Base-by-base conservation (phyloP, 1,140 invertebrate species). In the Drosophila lacertosa region DNA sequence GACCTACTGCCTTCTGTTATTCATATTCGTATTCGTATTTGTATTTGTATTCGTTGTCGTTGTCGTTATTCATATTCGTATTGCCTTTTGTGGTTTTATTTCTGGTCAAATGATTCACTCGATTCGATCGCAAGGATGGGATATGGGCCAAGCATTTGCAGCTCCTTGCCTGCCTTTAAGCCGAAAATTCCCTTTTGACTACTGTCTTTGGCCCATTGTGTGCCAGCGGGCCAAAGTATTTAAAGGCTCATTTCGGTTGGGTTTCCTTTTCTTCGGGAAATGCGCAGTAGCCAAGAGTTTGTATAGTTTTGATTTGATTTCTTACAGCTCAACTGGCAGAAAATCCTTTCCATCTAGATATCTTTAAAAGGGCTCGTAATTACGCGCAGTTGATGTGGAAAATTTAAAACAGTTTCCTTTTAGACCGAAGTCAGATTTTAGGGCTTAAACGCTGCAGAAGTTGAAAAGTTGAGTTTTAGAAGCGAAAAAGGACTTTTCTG, bases 21-120 rank as follows among this genome's bases (percentile, higher is more conserved):
- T 65, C 20, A n/a, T 15, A 51, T 51, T 50, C 58, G 18, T 7
- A 33, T 5, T 24, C 32, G 5, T 6, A 54, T 58, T 26, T 16
- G n/a, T 5, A 47, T 47, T 26, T n/a, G 24, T 51, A 64, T 63
- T 54, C 29, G n/a, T 39, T 13, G 45, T 45, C 39, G 42, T 16
- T 16, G 26, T 26, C 11, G 11, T 35, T 32, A 29, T 29, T 29
- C 26, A 29, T 29, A 9, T 7, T 44, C n/a, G 20, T 13, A 32
- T 32, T 29, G 32, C 64, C 75, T 71, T 79, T 88, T 86, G 82
- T 74, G 82, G 82, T 86, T 86, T 86, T 88, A 82, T 86, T 82
- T 82, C 82, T 86, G 83, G 82, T 82, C 83, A 86, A 75, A 86
- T 88, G 82, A 86, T 77, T 88, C 74, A 71, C 69, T 40, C 45